Evolutionary conservation across 2,888 invertebrate genomes (phyloP).

Genomic region (Drosophila austrosaltans): DNA sequence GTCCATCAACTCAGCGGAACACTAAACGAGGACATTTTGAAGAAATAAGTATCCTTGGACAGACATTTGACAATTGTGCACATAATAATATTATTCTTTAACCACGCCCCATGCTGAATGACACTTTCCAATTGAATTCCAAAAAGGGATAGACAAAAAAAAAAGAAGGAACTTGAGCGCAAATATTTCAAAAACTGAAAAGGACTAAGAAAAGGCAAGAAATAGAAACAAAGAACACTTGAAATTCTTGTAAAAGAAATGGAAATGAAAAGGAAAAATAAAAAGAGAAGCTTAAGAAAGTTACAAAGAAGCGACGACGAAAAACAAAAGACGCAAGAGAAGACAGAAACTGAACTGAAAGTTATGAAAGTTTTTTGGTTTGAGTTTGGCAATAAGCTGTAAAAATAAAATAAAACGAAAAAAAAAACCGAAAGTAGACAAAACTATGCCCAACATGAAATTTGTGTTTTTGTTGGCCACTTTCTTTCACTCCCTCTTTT

Average conservation of each 20-base stretch:
- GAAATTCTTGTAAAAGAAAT: conserved; percentile 52
- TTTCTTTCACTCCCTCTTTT: conserved; percentile 27
- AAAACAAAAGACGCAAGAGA: conserved; percentile 28
- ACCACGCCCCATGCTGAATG: conserved; percentile 32
- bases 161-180: conserved; percentile 15
- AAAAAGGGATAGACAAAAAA: neutral
- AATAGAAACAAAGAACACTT: conserved; percentile 42
- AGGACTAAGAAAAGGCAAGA: conserved; percentile 27
- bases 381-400: conserved; percentile 70
- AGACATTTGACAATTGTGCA: conserved; percentile 16
- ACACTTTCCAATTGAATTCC: conserved; percentile 48
- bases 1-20: neutral
- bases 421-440: conserved; percentile 22
- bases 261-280: conserved; percentile 48
- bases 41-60: neutral
- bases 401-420: conserved; percentile 68
- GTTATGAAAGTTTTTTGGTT: conserved; percentile 55
- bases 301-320: conserved; percentile 16
- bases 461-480: conserved; percentile 25
- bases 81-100: conserved; percentile 54
- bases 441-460: conserved; percentile 22
- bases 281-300: conserved; percentile 54
- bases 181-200: conserved; percentile 43
- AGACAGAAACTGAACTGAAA: conserved; percentile 54
- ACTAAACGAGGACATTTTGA: conserved; percentile 9